A percentile compares a stretch with the other conserved stretches of the same genome.
Evolutionary conservation across 2,888 invertebrate species (phyloP).

Genomic region (Drosophila cracens): DNA sequence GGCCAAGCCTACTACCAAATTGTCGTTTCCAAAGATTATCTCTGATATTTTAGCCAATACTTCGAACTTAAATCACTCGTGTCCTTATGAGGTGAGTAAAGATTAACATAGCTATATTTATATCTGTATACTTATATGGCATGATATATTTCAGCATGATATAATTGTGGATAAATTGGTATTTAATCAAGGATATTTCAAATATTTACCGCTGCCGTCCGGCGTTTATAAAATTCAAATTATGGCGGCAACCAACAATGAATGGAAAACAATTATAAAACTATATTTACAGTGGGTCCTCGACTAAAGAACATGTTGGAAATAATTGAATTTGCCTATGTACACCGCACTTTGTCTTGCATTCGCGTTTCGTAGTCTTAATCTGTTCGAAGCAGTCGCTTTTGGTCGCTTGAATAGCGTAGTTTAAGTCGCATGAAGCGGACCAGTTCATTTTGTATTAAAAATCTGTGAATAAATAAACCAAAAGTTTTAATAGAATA

Average conservation of each 20-base stretch:
- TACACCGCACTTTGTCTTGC: too few relatives aligned
- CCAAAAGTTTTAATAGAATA: too few relatives aligned
- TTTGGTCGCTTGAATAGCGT: too few relatives aligned
- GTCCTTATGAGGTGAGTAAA: constrained; percentile 17
- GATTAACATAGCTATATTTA: background rate
- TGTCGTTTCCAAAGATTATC: constrained; percentile 6
- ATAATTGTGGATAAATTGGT: constrained; percentile 5
- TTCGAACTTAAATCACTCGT: constrained; percentile 29
- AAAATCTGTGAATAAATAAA: too few relatives aligned
- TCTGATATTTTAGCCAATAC: accelerated
- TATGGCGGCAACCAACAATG: background rate
- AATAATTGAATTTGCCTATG: too few relatives aligned
- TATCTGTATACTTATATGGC: background rate
- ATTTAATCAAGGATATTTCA: accelerated
- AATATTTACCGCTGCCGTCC: background rate
- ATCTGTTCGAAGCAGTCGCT: too few relatives aligned
- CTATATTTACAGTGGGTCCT: background rate
- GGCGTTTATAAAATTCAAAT: background rate
- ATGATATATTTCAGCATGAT: constrained; percentile 18
- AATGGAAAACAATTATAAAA: background rate
- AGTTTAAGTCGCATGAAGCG: too few relatives aligned
- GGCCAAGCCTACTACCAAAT: accelerated
- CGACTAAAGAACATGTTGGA: background rate
- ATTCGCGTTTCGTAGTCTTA: too few relatives aligned
- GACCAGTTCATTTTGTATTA: too few relatives aligned